Conservation (phyloP, 2,113 vertebrate genomes). For the Penelope pileata region DNA sequence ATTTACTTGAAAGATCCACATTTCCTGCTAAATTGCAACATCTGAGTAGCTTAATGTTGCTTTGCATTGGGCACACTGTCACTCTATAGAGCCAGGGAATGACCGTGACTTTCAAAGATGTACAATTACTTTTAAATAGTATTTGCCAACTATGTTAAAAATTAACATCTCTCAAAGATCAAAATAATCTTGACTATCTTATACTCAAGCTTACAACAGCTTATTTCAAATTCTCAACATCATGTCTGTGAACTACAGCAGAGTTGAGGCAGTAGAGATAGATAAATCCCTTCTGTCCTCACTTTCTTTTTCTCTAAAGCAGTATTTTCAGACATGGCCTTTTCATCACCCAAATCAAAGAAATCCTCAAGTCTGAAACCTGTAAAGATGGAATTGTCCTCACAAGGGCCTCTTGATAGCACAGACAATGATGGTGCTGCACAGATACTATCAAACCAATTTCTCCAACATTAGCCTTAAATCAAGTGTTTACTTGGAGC, state of each 20-base stretch:
- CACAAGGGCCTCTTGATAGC: background rate
- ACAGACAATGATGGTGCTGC: background rate
- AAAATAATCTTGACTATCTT: background rate
- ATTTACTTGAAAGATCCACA: background rate
- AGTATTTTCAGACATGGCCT: background rate
- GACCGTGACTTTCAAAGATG: background rate
- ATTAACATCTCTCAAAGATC: background rate
- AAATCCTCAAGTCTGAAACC: background rate
- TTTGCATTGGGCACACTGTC: background rate
- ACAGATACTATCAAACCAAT: background rate
- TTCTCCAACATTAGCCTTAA: background rate
- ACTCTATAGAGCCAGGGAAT: background rate
- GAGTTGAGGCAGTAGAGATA: background rate
- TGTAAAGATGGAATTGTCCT: background rate
- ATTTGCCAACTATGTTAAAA: background rate
- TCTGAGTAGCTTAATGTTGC: background rate
- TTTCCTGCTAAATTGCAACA: slow-evolving; percentile 19
- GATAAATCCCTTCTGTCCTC: background rate
- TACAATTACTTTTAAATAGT: background rate
- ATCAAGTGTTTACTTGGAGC: background rate
- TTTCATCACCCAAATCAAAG: background rate
- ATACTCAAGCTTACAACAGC: background rate
- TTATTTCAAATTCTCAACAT: background rate
- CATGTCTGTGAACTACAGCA: background rate
- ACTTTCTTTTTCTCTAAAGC: background rate